A percentile compares a stretch with the other conserved stretches of the same genome.
These are phyloP conservation scores for Salarias fasciatus DNA, from an alignment of 2,797 vertebrate genomes.

Conservation along the genomic window DNA sequence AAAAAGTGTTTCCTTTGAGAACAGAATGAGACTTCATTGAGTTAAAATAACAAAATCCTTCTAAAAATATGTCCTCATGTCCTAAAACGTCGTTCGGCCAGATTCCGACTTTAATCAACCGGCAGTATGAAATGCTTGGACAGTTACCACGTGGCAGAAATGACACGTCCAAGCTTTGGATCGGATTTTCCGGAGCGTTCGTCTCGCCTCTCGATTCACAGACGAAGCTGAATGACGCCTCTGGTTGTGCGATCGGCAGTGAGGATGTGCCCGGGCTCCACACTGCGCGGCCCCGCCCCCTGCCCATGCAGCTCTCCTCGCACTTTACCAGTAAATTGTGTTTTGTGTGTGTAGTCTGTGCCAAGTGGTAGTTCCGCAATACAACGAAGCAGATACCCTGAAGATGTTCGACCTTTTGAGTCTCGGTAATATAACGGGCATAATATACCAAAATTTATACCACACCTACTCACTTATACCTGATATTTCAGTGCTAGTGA, in stretches of 20 bases:
- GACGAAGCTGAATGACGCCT: slow-evolving; percentile 69
- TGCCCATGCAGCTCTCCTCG: slow-evolving; percentile 65
- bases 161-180: slow-evolving; percentile 5
- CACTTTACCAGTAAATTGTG: slow-evolving; percentile 80
- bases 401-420: slow-evolving; percentile 39
- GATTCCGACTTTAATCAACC: too few relatives aligned
- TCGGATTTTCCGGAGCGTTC: slow-evolving; percentile 11
- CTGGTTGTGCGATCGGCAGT: slow-evolving; percentile 43
- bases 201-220: slow-evolving; percentile 43
- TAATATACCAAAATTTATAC: slow-evolving; percentile 39
- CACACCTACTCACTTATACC: slow-evolving; percentile 40
- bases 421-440: slow-evolving; percentile 43
- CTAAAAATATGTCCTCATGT: not conserved
- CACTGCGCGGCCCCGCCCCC: slow-evolving; percentile 43
- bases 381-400: slow-evolving; percentile 31
- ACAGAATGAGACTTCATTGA: too few relatives aligned
- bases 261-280: slow-evolving; percentile 36
- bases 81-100: not conserved
- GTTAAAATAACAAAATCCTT: too few relatives aligned
- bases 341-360: slow-evolving; percentile 77
- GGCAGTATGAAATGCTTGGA: too few relatives aligned
- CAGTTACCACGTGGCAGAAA: too few relatives aligned
- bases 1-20: too few relatives aligned
- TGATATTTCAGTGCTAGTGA: slow-evolving; percentile 41
- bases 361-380: slow-evolving; percentile 72